Evolutionary conservation across 2,888 invertebrate genomes (phyloP).

Genomic region (Lamellibrachia satsuma): DNA sequence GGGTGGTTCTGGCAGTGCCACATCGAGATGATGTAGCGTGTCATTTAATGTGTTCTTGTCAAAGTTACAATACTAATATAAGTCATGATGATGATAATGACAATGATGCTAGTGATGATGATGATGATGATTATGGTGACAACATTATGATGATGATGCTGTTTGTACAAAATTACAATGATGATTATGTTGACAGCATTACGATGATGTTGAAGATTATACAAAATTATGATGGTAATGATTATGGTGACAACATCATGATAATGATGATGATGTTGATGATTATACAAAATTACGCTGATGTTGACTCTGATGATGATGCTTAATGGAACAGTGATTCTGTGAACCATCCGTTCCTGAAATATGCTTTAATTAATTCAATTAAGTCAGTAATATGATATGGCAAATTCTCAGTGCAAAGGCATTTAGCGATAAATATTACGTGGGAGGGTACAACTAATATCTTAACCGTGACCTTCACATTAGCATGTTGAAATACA

Average conservation of each 20-base stretch:
- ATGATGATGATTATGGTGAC: too few species aligned
- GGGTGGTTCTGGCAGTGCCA: not conserved
- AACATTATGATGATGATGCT: not conserved
- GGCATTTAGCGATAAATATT: not conserved
- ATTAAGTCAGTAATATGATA: not conserved
- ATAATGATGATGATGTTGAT: not conserved
- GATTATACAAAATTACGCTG: not conserved
- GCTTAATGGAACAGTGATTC: not conserved
- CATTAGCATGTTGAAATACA: not conserved
- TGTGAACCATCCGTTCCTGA: not conserved
- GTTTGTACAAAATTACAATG: not conserved
- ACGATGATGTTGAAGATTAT: not conserved
- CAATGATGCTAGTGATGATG: not conserved
- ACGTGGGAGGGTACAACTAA: not conserved
- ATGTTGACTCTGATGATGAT: not conserved
- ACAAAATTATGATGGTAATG: not conserved
- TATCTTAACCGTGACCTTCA: not conserved
- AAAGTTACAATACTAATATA: not conserved
- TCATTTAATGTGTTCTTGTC: not conserved
- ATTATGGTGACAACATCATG: not conserved
- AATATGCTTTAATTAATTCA: not conserved
- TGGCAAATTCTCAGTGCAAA: not conserved
- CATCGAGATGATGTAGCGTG: too few species aligned
- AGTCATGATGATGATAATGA: not conserved
- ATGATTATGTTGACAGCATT: not conserved